Percentiles rank a stretch among this genome's conserved stretches.
phyloP scores from a whole-genome alignment of 2,113 vertebrate genomes.

The Prunella himalayana region DNA sequence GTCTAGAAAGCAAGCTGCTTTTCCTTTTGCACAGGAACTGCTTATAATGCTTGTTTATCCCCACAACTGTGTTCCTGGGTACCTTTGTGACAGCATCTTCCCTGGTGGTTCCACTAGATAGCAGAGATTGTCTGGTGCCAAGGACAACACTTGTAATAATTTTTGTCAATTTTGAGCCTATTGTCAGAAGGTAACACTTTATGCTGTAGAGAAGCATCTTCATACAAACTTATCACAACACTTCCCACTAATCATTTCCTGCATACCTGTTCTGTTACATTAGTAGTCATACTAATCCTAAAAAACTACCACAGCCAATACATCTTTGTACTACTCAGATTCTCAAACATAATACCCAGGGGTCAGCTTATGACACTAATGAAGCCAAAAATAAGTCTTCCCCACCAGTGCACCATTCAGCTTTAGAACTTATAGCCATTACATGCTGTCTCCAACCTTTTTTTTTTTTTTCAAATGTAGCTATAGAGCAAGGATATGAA shows the following conservation, averaged over 20 bases:
- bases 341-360: background rate
- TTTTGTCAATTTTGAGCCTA: background rate
- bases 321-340: background rate
- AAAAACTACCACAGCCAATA: background rate
- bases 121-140: background rate
- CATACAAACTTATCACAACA: background rate
- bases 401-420: background rate
- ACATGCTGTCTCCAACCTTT: background rate
- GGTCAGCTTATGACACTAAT: background rate
- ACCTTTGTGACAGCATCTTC: background rate
- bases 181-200: background rate
- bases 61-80: background rate
- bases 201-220: background rate
- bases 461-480: background rate
- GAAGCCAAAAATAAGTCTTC: background rate
- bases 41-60: background rate
- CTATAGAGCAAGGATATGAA: background rate
- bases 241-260: background rate
- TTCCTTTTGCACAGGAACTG: background rate
- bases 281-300: background rate
- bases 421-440: background rate
- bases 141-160: background rate
- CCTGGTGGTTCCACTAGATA: background rate
- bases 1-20: background rate
- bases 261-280: background rate